phyloP scores from a whole-genome alignment of 2,113 vertebrate species.

The Seriola rivoliana region DNA sequence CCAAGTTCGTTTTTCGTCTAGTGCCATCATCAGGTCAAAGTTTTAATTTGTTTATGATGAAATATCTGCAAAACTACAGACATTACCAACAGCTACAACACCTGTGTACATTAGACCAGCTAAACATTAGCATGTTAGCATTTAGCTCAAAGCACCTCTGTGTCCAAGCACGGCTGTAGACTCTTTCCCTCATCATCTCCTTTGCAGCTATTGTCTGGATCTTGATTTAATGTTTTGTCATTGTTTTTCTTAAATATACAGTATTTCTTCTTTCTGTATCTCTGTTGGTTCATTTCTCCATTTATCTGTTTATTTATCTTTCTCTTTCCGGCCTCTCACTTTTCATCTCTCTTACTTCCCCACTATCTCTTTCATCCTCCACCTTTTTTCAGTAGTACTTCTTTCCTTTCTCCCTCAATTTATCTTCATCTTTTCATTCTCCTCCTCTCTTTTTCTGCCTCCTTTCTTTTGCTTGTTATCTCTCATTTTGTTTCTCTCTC shows the following conservation, averaged over 20 bases:
- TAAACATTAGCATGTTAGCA: no score
- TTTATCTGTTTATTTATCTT: background rate
- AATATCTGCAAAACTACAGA: no score
- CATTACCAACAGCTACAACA: no score
- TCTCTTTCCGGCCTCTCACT: background rate
- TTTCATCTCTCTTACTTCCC: background rate
- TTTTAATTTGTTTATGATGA: no score
- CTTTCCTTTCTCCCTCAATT: background rate
- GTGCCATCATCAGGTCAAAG: no score
- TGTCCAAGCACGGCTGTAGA: no score
- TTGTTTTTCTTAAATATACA: background rate
- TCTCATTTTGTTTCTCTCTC: slow-evolving; percentile 46
- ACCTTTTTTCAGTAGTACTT: background rate
- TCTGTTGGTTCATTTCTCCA: background rate
- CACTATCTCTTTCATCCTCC: background rate
- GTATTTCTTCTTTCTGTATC: background rate
- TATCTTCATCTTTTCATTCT: background rate
- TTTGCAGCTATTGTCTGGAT: background rate
- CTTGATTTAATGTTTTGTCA: background rate
- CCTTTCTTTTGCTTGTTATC: slow-evolving; percentile 34
- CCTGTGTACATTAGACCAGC: no score
- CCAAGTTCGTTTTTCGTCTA: no score
- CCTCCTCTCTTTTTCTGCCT: background rate
- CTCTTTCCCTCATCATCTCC: no score
- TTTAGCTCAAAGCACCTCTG: no score